A percentile compares a stretch with the other conserved stretches of the same genome.
Conservation (phyloP, 2,888 invertebrate species). For the Siphlonurus alternatus region DNA sequence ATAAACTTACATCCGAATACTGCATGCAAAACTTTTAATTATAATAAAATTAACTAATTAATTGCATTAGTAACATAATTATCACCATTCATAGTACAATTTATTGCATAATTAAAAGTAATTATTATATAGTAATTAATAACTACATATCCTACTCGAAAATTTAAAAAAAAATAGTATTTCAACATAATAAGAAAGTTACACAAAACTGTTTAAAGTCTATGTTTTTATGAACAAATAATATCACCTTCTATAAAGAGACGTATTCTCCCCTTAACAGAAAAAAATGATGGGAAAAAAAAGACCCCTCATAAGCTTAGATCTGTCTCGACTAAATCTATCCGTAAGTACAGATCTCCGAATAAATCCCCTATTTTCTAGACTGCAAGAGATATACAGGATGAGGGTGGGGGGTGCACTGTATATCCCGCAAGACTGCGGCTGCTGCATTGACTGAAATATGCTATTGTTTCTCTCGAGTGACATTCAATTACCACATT, state of each 20-base stretch:
- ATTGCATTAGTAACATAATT: too few species aligned
- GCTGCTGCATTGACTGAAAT: constrained; percentile 6
- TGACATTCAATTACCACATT: constrained; percentile 9
- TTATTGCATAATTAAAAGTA: too few species aligned
- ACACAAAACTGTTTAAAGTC: neutral
- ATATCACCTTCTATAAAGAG: neutral
- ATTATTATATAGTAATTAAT: too few species aligned
- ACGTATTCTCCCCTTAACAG: neutral
- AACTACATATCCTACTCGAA: too few species aligned
- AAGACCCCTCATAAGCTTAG: neutral
- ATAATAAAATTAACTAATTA: too few species aligned
- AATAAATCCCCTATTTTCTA: neutral
- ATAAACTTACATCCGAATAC: too few species aligned
- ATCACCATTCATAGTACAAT: too few species aligned
- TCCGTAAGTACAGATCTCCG: neutral
- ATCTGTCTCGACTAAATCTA: neutral
- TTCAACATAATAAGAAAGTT: neutral
- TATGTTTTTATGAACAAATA: constrained; percentile 1
- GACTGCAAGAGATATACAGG: too few species aligned
- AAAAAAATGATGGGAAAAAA: neutral
- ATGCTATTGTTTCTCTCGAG: constrained; percentile 9
- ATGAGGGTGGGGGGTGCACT: too few species aligned
- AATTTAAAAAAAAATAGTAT: neutral
- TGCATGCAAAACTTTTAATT: too few species aligned
- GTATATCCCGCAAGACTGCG: neutral